Evolutionary conservation across 2,888 invertebrate genomes (phyloP).

Genomic region (Epicampocera succincta): DNA sequence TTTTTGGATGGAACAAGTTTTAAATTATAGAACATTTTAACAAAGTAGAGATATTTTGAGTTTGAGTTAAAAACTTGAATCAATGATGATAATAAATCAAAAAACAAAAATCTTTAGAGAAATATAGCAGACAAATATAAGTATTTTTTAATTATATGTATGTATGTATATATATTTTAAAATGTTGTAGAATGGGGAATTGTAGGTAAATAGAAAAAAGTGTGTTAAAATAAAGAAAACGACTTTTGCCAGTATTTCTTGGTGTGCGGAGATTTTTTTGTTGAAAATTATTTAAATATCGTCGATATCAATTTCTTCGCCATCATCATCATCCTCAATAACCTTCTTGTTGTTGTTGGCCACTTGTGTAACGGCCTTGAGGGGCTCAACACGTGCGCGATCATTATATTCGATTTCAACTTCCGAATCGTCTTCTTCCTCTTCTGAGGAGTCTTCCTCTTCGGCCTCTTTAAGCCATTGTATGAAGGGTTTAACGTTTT

Average conservation of each 20-base stretch:
- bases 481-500: conserved; percentile 95
- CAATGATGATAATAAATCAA: conserved; percentile 47
- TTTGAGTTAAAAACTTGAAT: not conserved
- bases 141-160: not conserved
- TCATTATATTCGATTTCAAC: conserved; percentile 93
- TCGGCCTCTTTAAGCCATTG: conserved; percentile 99
- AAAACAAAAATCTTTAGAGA: conserved; percentile 42
- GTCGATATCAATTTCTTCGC: conserved; percentile 94
- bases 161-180: too few relatives aligned
- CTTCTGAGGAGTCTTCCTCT: conserved; percentile 93
- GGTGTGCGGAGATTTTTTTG: not conserved
- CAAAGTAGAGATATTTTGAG: conserved; percentile 16
- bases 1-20: conserved; percentile 33
- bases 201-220: not conserved
- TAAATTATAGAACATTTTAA: conserved; percentile 16
- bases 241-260: conserved; percentile 31
- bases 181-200: not conserved
- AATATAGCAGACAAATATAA: not conserved
- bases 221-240: conserved; percentile 15
- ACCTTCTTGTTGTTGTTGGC: conserved; percentile 81
- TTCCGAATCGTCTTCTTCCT: conserved; percentile 85
- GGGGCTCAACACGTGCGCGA: conserved; percentile 89
- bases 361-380: conserved; percentile 84
- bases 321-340: conserved; percentile 87
- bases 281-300: conserved; percentile 87